Evolutionary conservation across 2,113 vertebrate species (phyloP), one percentile per base, ranked within the genome.

Genomic region (Amphiprion percula): DNA sequence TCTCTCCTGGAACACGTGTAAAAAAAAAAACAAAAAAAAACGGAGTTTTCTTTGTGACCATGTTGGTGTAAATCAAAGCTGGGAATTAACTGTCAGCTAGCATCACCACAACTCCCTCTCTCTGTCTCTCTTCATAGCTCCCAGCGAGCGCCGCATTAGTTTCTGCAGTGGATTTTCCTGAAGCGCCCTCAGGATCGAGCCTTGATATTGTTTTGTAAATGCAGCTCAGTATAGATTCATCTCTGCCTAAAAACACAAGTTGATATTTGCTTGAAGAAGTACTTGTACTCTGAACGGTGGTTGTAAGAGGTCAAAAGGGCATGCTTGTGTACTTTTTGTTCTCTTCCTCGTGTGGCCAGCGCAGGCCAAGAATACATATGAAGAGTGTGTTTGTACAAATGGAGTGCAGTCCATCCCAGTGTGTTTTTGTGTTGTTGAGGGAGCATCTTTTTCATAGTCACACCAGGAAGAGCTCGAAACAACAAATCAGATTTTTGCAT

Each of bases 11-110:
- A 85, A 83, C 74, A 60, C 46, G 46, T 55, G 67, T 67, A n/a
- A 19, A 33, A 16, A 33, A 33, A 33, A 52, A 47, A 66, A 61
- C 21, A 21, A 21, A 21, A 21, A 21, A 68, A 28, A 11, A 33
- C 59, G 33, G 75, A 74, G 71, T 68, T 85, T 82, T 77, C 55
- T 60, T 77, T 68, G 47, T 61, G 52, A 61, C 67, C 69, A 50
- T 17, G 73, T 75, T 84, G 80, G 64, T 79, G 71, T 80, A 80
- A 80, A 85, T 88, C 77, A 80, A 79, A 89, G 85, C 84, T 76
- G 83, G 82, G 80, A 89, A 86, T 86, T 71, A 91, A 77, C 84
- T 89, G 87, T 86, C 83, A 90, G 67, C 85, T 46, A 73, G 71
- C 84, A 83, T 88, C 83, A 83, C 76, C 68, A 49, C 76, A 74